Evolutionary conservation across 2,113 vertebrate genomes (phyloP).

Genomic region (Passer montanus): DNA sequence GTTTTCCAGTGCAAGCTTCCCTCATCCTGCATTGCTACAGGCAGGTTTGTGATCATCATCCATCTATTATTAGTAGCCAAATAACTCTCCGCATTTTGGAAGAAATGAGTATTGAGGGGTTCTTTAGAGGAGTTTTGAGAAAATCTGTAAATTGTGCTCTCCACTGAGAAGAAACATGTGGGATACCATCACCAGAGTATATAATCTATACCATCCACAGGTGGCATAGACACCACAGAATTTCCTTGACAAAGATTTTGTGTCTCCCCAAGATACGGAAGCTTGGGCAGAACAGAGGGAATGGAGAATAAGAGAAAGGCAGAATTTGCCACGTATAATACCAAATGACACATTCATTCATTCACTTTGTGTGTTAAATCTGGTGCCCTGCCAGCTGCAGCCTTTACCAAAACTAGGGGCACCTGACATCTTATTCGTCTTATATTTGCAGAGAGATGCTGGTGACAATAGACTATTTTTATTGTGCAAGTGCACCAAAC

Average conservation of each 20-base stretch:
- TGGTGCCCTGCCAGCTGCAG: not conserved
- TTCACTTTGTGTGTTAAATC: not conserved
- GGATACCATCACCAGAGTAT: not conserved
- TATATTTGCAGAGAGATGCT: not conserved
- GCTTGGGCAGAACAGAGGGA: not conserved
- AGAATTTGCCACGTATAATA: fast-evolving
- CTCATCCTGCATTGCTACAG: not conserved
- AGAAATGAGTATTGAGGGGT: not conserved
- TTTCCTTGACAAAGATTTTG: not conserved
- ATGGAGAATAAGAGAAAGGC: not conserved
- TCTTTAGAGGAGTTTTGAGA: not conserved
- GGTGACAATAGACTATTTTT: not conserved
- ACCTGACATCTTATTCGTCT: not conserved
- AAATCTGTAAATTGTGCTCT: not conserved
- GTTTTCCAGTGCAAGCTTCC: not conserved
- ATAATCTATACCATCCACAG: not conserved
- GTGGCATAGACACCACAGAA: not conserved
- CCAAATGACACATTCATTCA: not conserved
- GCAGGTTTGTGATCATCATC: not conserved
- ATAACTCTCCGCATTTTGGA: not conserved
- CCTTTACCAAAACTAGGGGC: not conserved
- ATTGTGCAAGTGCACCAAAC: not conserved
- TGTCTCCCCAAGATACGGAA: not conserved
- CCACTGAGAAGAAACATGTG: not conserved
- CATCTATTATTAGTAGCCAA: not conserved